Evolutionary conservation across 2,113 vertebrate genomes (phyloP).

Genomic region (Pampusana beccarii): DNA sequence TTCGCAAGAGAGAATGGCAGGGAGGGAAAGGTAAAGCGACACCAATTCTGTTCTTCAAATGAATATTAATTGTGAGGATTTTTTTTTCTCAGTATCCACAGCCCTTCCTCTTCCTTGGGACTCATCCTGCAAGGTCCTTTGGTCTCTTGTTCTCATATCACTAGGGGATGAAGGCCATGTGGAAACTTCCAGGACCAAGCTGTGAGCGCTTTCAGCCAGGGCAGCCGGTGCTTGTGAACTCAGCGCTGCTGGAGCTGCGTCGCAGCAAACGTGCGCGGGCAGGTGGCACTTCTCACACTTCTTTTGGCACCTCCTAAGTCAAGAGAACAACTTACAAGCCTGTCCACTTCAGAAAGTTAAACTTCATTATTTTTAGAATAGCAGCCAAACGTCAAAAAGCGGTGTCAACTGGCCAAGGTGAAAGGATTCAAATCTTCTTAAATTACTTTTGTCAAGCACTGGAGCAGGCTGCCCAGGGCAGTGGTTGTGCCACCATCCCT

Average conservation of each 20-base stretch:
- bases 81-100: background rate
- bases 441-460: too few species aligned
- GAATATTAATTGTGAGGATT: background rate
- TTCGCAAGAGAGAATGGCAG: background rate
- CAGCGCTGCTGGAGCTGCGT: background rate
- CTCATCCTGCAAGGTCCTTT: background rate
- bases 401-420: too few species aligned
- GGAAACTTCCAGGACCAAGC: background rate
- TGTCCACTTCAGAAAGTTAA: background rate
- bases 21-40: background rate
- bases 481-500: too few species aligned
- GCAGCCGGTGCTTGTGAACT: too few species aligned
- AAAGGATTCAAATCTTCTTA: background rate
- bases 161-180: background rate
- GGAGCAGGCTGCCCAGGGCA: too few species aligned
- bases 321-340: background rate
- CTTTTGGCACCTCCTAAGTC: background rate
- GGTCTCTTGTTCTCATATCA: background rate
- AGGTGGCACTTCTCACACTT: background rate
- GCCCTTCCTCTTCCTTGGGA: background rate
- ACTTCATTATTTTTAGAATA: background rate
- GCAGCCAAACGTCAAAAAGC: background rate
- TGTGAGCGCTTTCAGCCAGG: background rate
- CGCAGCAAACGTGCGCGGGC: too few species aligned
- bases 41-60: background rate